These are phyloP conservation scores for Amphimedon queenslandica DNA, from an alignment of 37 sponge, comb jelly and placozoan genomes.

Conservation along the genomic window DNA sequence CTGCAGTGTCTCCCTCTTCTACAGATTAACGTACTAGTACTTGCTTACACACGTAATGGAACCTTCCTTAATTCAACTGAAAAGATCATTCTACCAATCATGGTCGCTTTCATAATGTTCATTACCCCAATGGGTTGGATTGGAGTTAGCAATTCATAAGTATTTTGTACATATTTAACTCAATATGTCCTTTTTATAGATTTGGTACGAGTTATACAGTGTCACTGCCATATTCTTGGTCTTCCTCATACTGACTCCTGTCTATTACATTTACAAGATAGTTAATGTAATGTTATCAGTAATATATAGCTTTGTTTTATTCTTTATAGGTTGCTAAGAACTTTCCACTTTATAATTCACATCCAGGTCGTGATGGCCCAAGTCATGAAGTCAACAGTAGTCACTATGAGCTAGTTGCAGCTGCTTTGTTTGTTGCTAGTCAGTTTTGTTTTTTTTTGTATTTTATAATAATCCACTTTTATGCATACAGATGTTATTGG, in stretches of 20 bases:
- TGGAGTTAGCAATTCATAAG: constrained; percentile 35
- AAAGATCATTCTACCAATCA: constrained; percentile 10
- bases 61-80: constrained; percentile 20
- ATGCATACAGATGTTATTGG: no score
- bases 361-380: no score
- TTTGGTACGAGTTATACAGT: constrained; percentile 4
- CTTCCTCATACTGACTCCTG: neutral
- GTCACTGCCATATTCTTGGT: constrained; percentile 15
- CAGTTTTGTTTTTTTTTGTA: no score
- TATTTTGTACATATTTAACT: no score
- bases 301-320: neutral
- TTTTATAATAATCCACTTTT: no score
- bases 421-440: no score
- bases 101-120: constrained; percentile 15
- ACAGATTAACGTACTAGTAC: constrained; percentile 24
- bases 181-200: no score
- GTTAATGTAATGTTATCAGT: constrained; percentile 42
- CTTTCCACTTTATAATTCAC: no score
- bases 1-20: neutral
- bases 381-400: no score
- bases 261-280: constrained; percentile 37
- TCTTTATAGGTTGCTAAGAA: neutral
- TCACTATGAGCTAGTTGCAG: no score
- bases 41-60: constrained; percentile 15
- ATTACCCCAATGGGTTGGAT: constrained; percentile 18